Evolutionary conservation across 2,888 invertebrate species (phyloP).

Genomic region (Periphyllus acericola): DNA sequence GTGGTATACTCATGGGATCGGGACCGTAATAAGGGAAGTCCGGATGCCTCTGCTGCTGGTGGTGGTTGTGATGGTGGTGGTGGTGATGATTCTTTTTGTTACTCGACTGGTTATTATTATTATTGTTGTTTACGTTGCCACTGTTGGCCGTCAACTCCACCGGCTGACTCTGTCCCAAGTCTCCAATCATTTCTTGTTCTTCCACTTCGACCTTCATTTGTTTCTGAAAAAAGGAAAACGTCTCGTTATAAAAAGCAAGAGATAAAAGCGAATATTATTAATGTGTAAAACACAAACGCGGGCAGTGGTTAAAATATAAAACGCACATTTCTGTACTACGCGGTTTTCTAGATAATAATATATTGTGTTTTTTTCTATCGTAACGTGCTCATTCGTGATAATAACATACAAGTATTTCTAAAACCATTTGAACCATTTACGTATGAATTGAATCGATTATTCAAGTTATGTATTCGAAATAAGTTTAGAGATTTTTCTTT

Average conservation of each 20-base stretch:
- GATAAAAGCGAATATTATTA: neutral
- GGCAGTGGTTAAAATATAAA: neutral
- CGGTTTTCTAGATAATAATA: too few relatives aligned
- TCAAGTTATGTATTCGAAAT: too few relatives aligned
- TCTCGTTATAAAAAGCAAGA: neutral
- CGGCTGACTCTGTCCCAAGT: slow-evolving; percentile 65
- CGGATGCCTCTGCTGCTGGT: slow-evolving; percentile 66
- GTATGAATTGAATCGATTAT: too few relatives aligned
- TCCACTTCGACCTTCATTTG: slow-evolving; percentile 65
- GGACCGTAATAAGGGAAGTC: slow-evolving; percentile 65
- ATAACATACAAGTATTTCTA: too few relatives aligned
- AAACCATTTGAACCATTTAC: too few relatives aligned
- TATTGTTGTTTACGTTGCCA: slow-evolving; percentile 56
- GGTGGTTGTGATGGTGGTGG: slow-evolving; percentile 51
- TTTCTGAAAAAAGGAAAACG: slow-evolving; percentile 22
- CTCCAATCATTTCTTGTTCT: slow-evolving; percentile 65
- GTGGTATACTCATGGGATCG: slow-evolving; percentile 64
- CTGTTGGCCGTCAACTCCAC: slow-evolving; percentile 65
- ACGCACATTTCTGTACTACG: too few relatives aligned
- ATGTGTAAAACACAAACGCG: neutral
- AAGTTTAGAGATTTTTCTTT: too few relatives aligned
- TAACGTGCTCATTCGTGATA: too few relatives aligned
- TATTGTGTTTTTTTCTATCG: too few relatives aligned
- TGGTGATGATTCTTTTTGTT: slow-evolving; percentile 58
- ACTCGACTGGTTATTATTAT: slow-evolving; percentile 39